Base-by-base conservation (phyloP, 2,797 vertebrate species). In the Fistularia commersonii region DNA sequence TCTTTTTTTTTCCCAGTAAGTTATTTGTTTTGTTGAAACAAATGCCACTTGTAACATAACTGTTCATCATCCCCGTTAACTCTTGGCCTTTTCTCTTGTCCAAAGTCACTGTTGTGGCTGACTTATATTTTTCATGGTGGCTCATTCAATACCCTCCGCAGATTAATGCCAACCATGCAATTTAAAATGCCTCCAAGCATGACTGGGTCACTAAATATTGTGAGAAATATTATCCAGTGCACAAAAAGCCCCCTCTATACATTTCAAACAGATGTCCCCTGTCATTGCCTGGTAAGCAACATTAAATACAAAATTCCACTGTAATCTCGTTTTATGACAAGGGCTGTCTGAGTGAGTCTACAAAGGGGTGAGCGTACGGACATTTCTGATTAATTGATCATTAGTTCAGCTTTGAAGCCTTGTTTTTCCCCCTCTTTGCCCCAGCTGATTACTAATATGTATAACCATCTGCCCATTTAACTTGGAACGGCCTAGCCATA, bases 381-480 rank as follows among this genome's bases (percentile, higher is more conserved):
- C 85, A 88, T 45, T 74, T 84, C 71, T 91, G 83, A 91, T 92
- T 74, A 83, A 71, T 84, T 84, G 75, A 79, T 85, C 90, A 89
- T 88, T 86, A 88, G 78, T 82, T 88, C 51, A 60, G 66, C 83
- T 83, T 84, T 89, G 87, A 89, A 88, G 80, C 73, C 55, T 53
- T 58, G 54, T 77, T 80, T 72, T 76, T 74, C 58, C 71, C 69
- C 66, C 51, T 45, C 46, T 75, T 81, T 64, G 31, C 45, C 48
- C 47, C 36, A 10, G 56, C 77, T 83, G 81, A 89, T 90, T 88
- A 90, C 85, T 89, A 83, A 87, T 90, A 91, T 92, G 92, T 90
- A 92, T 92, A 89, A 90, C 88, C 85, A 4, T 49, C 53, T 57
- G 82, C 52, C 82, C 75, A 80, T 91, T 91, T 90, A 88, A 88